Percentiles rank a stretch among this genome's conserved stretches.
Evolutionary conservation across 2,113 vertebrate genomes (phyloP).

Genomic region (Miniopterus natalensis): DNA sequence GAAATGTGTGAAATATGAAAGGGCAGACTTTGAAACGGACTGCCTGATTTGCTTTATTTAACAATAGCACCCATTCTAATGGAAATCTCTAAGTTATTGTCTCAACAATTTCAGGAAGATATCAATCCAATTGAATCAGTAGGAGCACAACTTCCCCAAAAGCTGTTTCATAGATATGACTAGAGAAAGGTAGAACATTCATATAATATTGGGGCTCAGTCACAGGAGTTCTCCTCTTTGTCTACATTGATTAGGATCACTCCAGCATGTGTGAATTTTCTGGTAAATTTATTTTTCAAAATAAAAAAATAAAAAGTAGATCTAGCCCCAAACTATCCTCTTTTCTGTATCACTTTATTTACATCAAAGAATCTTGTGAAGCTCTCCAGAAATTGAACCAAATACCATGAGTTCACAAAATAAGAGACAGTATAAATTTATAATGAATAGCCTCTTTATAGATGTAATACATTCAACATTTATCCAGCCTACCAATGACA

Average conservation of each 20-base stretch:
- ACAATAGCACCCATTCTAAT: background rate
- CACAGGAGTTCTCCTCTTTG: background rate
- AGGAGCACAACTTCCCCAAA: background rate
- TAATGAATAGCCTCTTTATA: background rate
- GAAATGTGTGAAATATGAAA: background rate
- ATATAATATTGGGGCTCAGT: background rate
- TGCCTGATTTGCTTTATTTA: background rate
- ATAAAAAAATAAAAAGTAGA: background rate
- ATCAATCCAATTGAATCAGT: background rate
- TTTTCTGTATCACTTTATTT: constrained; percentile 5
- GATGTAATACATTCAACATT: background rate
- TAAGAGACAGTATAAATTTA: background rate
- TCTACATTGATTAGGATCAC: background rate
- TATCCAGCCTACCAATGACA: background rate
- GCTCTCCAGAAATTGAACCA: constrained; percentile 39
- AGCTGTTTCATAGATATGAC: background rate
- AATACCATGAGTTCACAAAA: background rate
- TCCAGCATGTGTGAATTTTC: background rate
- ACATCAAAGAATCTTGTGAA: background rate
- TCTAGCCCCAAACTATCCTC: background rate
- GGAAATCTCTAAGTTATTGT: background rate
- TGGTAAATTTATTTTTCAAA: constrained; percentile 23
- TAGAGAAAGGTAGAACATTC: background rate
- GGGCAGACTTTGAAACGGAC: background rate
- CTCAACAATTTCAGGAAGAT: background rate